Percentiles rank a stretch among this genome's conserved stretches.
Conservation (phyloP, 2,888 invertebrate species). For the Lasioglossum marginatum region DNA sequence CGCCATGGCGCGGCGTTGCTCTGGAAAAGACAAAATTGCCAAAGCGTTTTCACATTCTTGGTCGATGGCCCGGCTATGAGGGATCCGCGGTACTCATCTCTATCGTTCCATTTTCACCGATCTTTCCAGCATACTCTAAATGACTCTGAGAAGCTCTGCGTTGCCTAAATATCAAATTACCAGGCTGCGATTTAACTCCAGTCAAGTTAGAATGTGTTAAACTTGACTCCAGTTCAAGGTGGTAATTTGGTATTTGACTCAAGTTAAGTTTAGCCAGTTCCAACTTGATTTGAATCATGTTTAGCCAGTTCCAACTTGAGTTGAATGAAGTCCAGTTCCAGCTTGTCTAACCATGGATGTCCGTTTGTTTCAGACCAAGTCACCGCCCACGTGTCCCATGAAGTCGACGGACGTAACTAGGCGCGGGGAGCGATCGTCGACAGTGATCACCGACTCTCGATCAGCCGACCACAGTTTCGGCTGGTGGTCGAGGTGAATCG, state of each 20-base stretch:
- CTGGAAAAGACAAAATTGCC: not conserved
- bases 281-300: not conserved
- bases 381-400: conserved; percentile 61
- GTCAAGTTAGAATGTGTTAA: not conserved
- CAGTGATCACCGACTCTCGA: conserved; percentile 39
- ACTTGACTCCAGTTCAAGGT: not conserved
- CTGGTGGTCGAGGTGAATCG: conserved; percentile 61
- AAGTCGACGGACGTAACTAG: conserved; percentile 60
- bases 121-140: not conserved
- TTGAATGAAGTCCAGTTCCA: not conserved
- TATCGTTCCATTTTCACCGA: not conserved
- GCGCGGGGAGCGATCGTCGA: conserved; percentile 53
- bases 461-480: conserved; percentile 12
- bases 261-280: not conserved
- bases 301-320: no score
- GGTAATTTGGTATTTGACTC: not conserved
- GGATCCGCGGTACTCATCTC: not conserved
- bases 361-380: conserved; percentile 23
- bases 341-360: not conserved
- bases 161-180: not conserved
- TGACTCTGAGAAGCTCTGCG: not conserved
- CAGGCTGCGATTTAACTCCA: not conserved
- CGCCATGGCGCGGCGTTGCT: not conserved
- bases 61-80: not conserved
- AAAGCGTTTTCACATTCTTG: not conserved